Evolutionary conservation across 2,113 vertebrate genomes (phyloP), one percentile per base, ranked within the genome.

Genomic region (Solea solea): DNA sequence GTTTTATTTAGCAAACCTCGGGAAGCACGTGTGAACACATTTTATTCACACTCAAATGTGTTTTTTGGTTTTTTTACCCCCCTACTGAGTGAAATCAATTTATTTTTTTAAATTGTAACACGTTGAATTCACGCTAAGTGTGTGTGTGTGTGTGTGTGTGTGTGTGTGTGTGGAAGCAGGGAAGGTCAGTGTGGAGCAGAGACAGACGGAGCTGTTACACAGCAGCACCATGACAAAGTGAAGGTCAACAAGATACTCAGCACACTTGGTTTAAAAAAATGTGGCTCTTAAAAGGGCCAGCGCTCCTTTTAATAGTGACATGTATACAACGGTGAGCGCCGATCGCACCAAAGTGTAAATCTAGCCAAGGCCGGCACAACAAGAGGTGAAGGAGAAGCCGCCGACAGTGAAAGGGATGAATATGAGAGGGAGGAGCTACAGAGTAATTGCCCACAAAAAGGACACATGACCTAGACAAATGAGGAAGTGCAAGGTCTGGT

Each of bases 401-500:
- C 69, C 39, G 57, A 74, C 72, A 86, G 80, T 53, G 68, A 88
- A 83, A 80, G 83, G 85, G 84, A 83, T 86, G 87, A 87, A 90
- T 86, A 88, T 82, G 86, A 70, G 80, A 75, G 83, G 88, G 86
- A 25, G 76, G 75, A 12, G 81, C 82, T 69, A 72, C 80, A 90
- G 89, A 92, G 93, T 90, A 90, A 92, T 91, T 89, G 86, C 90
- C 90, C 89, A 93, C 91, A 91, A 93, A 93, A 91, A 84, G 78
- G 86, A 91, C 67, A 77, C 85, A 85, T 84, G 90, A 88, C 86
- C 89, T 80, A 84, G 88, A 91, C 85, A 90, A 90, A 90, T 83
- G 89, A 90, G 84, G 85, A 92, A 90, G 87, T 85, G 74, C 85
- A 87, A 85, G 84, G 89, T 89, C 84, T 86, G 74, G 62, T 75